phyloP scores from a whole-genome alignment of 2,888 invertebrate genomes.

The Agrilus cyanescens region DNA sequence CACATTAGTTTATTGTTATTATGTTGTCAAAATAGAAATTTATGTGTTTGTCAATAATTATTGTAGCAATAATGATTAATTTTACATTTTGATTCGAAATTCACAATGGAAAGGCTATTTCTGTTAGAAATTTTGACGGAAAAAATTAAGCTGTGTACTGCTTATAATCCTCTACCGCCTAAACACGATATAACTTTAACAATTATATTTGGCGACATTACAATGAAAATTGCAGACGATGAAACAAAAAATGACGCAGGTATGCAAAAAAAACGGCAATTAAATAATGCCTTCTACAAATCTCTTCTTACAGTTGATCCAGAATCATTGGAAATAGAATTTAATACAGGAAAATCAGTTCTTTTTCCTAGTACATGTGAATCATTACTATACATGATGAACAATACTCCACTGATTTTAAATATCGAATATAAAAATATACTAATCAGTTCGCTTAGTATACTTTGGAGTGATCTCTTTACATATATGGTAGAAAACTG shows the following conservation, averaged over 20 bases:
- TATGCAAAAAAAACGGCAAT: slow-evolving; percentile 13
- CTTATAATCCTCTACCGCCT: slow-evolving; percentile 28
- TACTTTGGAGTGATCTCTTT: slow-evolving; percentile 40
- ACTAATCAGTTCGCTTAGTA: slow-evolving; percentile 34
- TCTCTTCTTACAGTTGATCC: slow-evolving; percentile 10
- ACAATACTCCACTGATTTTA: slow-evolving; percentile 40
- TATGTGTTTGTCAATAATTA: slow-evolving; percentile 6
- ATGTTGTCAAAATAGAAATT: too few species aligned
- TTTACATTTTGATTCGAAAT: slow-evolving; percentile 5
- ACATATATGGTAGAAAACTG: slow-evolving; percentile 38
- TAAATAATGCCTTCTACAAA: background rate
- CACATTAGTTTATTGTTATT: too few species aligned
- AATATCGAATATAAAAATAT: slow-evolving; percentile 40
- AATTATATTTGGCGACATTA: slow-evolving; percentile 39
- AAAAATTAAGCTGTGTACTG: slow-evolving; percentile 36
- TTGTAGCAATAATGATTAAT: slow-evolving; percentile 1
- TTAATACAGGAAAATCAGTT: slow-evolving; percentile 42
- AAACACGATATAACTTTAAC: slow-evolving; percentile 39
- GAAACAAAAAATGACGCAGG: slow-evolving; percentile 29
- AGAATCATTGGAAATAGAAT: slow-evolving; percentile 27
- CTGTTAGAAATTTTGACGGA: slow-evolving; percentile 45
- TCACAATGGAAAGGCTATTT: slow-evolving; percentile 41
- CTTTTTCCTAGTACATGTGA: slow-evolving; percentile 41
- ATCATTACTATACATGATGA: slow-evolving; percentile 36
- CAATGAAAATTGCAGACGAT: slow-evolving; percentile 40